These are phyloP conservation scores for Drosophila jambulina DNA, from an alignment of 1,140 invertebrate genomes.

Conservation along the genomic window DNA sequence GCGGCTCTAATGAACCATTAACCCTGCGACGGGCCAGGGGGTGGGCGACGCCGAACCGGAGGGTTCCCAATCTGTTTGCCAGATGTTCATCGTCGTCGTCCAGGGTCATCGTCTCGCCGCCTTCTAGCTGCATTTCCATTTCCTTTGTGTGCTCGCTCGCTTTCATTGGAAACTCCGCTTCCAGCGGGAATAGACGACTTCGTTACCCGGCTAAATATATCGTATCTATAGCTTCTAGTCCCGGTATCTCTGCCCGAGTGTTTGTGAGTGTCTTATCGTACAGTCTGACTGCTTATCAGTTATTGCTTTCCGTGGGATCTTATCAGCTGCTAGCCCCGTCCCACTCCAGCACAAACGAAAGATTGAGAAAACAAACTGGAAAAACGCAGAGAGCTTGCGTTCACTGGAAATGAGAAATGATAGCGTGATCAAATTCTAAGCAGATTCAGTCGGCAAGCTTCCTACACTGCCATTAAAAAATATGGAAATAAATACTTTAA, in stretches of 20 bases:
- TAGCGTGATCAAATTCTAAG: conserved; percentile 56
- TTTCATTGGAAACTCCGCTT: conserved; percentile 44
- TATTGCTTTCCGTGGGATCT: conserved; percentile 53
- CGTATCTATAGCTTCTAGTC: conserved; percentile 17
- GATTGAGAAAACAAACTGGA: conserved; percentile 80
- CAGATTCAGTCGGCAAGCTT: neutral
- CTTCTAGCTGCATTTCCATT: conserved; percentile 46
- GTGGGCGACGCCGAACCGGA: conserved; percentile 13
- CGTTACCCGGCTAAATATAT: conserved; percentile 5
- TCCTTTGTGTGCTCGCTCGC: conserved; percentile 27
- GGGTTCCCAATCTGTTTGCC: conserved; percentile 54
- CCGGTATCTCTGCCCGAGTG: conserved; percentile 8
- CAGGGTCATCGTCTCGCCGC: conserved; percentile 46
- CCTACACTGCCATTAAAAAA: conserved; percentile 29
- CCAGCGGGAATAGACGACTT: conserved; percentile 29
- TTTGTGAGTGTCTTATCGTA: conserved; percentile 47
- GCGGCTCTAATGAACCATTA: conserved; percentile 57
- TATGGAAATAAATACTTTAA: neutral
- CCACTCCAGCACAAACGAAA: conserved; percentile 62
- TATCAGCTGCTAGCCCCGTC: conserved; percentile 46
- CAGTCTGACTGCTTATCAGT: conserved; percentile 62
- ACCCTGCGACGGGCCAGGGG: conserved; percentile 16
- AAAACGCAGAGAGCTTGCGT: conserved; percentile 30
- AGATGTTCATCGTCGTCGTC: conserved; percentile 43
- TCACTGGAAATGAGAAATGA: conserved; percentile 67